Evolutionary conservation across 1,140 invertebrate species (phyloP).

Genomic region (Agraylea sexmaculata): DNA sequence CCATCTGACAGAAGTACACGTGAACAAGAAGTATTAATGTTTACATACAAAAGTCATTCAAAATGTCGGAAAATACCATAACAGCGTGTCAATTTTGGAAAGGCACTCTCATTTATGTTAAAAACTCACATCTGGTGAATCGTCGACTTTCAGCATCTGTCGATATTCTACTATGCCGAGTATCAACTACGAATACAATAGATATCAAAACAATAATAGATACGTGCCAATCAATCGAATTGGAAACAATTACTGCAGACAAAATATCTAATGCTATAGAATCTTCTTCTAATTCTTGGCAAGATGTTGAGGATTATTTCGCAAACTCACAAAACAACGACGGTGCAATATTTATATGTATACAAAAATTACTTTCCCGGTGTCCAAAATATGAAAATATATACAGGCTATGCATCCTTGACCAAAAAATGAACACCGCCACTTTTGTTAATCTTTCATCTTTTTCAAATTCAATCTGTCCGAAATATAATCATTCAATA

Average conservation of each 20-base stretch:
- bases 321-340: conserved; percentile 1
- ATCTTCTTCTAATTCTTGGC: neutral
- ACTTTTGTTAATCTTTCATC: too few relatives aligned
- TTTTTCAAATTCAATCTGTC: too few relatives aligned
- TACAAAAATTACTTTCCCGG: conserved; percentile 16
- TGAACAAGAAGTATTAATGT: too few relatives aligned
- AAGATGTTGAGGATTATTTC: conserved; percentile 11
- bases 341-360: conserved; percentile 9
- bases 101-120: conserved; percentile 16
- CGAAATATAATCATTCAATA: too few relatives aligned
- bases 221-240: neutral
- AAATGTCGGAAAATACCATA: too few relatives aligned
- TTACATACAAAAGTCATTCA: too few relatives aligned
- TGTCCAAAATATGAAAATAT: conserved; percentile 12
- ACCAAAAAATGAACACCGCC: too few relatives aligned
- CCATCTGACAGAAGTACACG: too few relatives aligned
- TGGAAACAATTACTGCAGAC: neutral
- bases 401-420: conserved; percentile 11
- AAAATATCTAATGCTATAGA: neutral
- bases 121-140: conserved; percentile 20
- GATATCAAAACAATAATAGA: conserved; percentile 2
- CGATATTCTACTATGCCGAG: conserved; percentile 8
- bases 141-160: conserved; percentile 14
- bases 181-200: neutral
- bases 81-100: conserved; percentile 17